Percentiles rank a stretch among this genome's conserved stretches.
Evolutionary conservation across 2,797 vertebrate genomes (phyloP).

Genomic region (Stomatorhinus walkeri): DNA sequence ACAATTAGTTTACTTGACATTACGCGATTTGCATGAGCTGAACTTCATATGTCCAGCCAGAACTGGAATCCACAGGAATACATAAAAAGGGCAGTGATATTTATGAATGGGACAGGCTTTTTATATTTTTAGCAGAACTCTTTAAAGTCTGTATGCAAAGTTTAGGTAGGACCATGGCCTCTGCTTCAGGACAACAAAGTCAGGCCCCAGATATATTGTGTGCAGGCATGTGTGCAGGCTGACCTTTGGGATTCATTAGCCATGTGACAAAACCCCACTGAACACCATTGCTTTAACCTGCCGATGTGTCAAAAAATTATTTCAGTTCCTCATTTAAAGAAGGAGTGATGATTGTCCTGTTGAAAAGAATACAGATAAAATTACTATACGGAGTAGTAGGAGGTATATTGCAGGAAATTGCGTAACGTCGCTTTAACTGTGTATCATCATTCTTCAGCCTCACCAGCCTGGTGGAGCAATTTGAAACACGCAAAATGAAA

Average conservation of each 20-base stretch:
- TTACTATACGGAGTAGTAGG: not conserved
- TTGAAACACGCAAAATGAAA: conserved; percentile 9
- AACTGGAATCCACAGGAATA: conserved; percentile 1
- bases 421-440: not conserved
- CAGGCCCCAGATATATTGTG: not conserved
- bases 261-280: not conserved
- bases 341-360: not conserved
- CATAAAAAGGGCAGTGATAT: not conserved
- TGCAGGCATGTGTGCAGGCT: not conserved
- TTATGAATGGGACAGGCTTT: not conserved
- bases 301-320: not conserved
- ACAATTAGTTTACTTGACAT: not conserved
- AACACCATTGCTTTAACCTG: not conserved
- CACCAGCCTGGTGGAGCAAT: not conserved
- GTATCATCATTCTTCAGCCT: not conserved
- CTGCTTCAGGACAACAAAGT: not conserved
- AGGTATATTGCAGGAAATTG: not conserved
- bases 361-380: not conserved
- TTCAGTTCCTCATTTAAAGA: not conserved
- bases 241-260: not conserved
- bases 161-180: not conserved
- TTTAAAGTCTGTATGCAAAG: not conserved
- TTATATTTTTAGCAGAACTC: not conserved
- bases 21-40: conserved; percentile 8
- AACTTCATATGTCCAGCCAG: not conserved